Percentiles rank a stretch among this genome's conserved stretches.
These are phyloP conservation scores for Microctonus hyperodae DNA, from an alignment of 2,888 invertebrate genomes.

Conservation along the genomic window DNA sequence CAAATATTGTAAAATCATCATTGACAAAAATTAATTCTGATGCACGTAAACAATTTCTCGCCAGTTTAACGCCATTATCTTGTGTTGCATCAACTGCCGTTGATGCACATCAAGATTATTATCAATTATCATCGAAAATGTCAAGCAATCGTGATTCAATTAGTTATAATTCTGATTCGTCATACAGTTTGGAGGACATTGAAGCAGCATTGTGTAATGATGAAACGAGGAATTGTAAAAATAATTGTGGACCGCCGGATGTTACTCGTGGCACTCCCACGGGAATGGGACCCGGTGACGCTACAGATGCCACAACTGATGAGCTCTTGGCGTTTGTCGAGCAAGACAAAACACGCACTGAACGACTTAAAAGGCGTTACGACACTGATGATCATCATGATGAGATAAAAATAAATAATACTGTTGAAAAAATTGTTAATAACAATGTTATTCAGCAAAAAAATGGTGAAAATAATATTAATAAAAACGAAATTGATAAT, in stretches of 20 bases:
- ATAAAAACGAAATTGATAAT: constrained; percentile 35
- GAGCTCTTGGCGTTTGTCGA: constrained; percentile 85
- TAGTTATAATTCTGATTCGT: constrained; percentile 71
- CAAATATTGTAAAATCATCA: constrained; percentile 59
- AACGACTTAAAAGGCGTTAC: constrained; percentile 79
- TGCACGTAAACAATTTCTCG: constrained; percentile 78
- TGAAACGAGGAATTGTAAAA: constrained; percentile 62
- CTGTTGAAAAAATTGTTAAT: constrained; percentile 10
- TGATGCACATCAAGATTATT: constrained; percentile 68
- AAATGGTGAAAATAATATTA: constrained; percentile 44
- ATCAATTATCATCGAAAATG: constrained; percentile 66
- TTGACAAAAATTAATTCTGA: constrained; percentile 65
- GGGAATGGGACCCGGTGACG: constrained; percentile 50
- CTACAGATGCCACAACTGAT: constrained; percentile 66
- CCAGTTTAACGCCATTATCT: constrained; percentile 79
- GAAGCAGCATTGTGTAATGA: constrained; percentile 69
- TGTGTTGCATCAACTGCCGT: constrained; percentile 72
- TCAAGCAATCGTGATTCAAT: constrained; percentile 65
- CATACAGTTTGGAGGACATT: constrained; percentile 73
- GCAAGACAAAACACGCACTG: constrained; percentile 83
- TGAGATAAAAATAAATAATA: constrained; percentile 28
- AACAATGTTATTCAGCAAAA: constrained; percentile 7
- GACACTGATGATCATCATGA: constrained; percentile 46
- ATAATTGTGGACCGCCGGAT: constrained; percentile 70
- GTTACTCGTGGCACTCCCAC: constrained; percentile 80